Evolutionary conservation across 1,140 invertebrate species (phyloP).

Genomic region (Drosophila persimilis): DNA sequence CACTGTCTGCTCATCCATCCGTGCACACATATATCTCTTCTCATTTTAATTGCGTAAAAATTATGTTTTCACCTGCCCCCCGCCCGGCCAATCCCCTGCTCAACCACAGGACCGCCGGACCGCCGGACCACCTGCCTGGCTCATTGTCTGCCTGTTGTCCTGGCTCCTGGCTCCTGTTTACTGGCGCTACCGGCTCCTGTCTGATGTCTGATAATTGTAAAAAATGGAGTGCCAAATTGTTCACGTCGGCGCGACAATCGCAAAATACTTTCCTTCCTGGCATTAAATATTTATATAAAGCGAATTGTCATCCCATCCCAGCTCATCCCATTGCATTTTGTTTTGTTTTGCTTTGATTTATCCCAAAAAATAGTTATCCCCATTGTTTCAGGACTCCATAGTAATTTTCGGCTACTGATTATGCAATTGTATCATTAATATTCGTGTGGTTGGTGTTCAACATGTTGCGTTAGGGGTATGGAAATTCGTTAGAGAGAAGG

Average conservation of each 20-base stretch:
- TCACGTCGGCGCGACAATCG: constrained; percentile 48
- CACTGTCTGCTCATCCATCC: constrained; percentile 20
- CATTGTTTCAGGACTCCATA: constrained; percentile 9
- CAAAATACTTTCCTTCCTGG: constrained; percentile 43
- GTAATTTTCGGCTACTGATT: constrained; percentile 17
- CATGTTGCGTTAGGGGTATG: neutral
- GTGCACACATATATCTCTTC: constrained; percentile 42
- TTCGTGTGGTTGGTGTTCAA: constrained; percentile 26
- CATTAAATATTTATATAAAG: constrained; percentile 32
- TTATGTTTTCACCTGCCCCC: constrained; percentile 54
- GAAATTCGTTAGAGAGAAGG: neutral
- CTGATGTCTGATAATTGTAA: constrained; percentile 58
- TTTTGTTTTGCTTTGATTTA: constrained; percentile 2
- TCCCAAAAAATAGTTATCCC: constrained; percentile 27
- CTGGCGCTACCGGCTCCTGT: neutral
- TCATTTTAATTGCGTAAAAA: constrained; percentile 71
- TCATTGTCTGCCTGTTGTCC: constrained; percentile 20
- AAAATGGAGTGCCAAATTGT: constrained; percentile 68
- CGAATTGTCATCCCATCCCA: neutral
- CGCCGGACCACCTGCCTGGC: constrained; percentile 25
- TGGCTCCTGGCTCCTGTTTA: too few species aligned
- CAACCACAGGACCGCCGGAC: too few species aligned
- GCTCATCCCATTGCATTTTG: constrained; percentile 13
- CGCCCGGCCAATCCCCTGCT: constrained; percentile 1
- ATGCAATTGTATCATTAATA: constrained; percentile 36